Base-by-base conservation (phyloP, 2,113 vertebrate species). In the Promerops cafer region DNA sequence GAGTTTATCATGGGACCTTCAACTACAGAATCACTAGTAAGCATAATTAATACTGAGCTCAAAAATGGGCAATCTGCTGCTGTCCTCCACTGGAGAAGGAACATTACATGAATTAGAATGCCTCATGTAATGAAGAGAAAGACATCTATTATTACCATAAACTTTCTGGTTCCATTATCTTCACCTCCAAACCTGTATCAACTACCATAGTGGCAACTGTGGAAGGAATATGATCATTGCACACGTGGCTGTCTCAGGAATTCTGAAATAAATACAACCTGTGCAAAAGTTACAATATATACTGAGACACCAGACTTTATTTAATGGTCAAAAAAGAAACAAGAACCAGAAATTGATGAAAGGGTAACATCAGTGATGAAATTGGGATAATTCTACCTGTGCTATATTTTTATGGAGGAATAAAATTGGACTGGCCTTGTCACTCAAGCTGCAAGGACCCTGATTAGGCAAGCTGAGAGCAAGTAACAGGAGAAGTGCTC, bases 1-100 rank as follows among this genome's bases (percentile, higher is more conserved):
- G 85, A 66, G 83, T 95, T 96, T 96, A 93, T 90, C 83, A 70
- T 26, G n/a, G 59, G 77, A 95, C 92, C 90, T 96, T 96, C 92
- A 93, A 72, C 75, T 91, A n/a, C 33, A 93, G 92, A 83, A 90
- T 78, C 49, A 49, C 71, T 89, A 53, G 90, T 90, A 94, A 81
- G 69, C 56, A 81, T 94, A 96, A 97, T 96, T 96, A 96, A 96
- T 92, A 83, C 68, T 81, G 35, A 88, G 64, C 35, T 81, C 80
- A 88, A 92, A 82, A 92, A 80, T 24, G 60, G 68, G 31, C 24
- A 88, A 74, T 74, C 44, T 89, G n/a, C 39, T 88, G 66, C 71
- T 74, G 76, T 52, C 35, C 33, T 56, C 54, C 22, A 30, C 35
- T 63, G 35, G 49, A 81, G 47, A 89, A 89, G 52, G 63, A 83